These are phyloP conservation scores for Marronus borbonicus DNA, from an alignment of 2,888 invertebrate genomes.

Conservation along the genomic window DNA sequence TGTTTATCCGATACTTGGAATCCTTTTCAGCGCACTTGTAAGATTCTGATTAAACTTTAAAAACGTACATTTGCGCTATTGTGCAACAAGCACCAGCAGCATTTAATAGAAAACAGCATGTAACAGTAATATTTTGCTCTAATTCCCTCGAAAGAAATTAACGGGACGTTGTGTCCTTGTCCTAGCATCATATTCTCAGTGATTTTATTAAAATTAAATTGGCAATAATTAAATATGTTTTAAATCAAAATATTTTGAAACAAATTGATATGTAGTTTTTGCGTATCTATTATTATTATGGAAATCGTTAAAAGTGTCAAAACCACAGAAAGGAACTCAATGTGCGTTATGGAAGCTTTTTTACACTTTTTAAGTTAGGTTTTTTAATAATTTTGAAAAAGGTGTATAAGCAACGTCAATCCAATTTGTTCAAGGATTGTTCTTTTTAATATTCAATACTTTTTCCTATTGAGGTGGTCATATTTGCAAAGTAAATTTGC, in stretches of 20 bases:
- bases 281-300: not conserved
- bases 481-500: no score
- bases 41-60: constrained; percentile 12
- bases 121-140: no score
- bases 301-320: constrained; percentile 15
- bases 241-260: not conserved
- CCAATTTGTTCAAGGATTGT: no score
- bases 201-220: no score
- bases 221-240: no score
- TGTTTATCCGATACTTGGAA: not conserved
- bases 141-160: no score
- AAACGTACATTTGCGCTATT: not conserved
- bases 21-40: not conserved
- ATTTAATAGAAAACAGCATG: not conserved
- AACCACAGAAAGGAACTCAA: not conserved
- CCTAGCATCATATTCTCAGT: no score
- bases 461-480: no score
- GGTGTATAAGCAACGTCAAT: not conserved
- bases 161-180: no score
- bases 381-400: not conserved
- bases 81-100: not conserved
- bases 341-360: not conserved
- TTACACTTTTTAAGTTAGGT: not conserved
- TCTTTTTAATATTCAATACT: no score
- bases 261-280: constrained; percentile 7